Conservation (phyloP, 2,113 vertebrate species). For the Camelus dromedarius region DNA sequence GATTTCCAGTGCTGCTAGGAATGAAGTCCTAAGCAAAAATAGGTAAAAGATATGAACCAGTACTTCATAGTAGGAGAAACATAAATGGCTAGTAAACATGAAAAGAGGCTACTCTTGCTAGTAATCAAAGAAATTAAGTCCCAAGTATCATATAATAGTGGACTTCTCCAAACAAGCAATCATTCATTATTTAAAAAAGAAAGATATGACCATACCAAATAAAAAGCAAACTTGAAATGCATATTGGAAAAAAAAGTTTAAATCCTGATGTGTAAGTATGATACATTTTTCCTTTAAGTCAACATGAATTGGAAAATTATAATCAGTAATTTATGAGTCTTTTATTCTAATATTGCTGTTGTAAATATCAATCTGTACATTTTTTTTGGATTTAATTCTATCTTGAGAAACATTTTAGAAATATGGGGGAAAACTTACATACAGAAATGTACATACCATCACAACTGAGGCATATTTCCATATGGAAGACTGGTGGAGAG, state of each 20-base stretch:
- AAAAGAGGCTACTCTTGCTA: not conserved
- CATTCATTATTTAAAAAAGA: not conserved
- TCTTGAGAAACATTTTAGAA: constrained; percentile 18
- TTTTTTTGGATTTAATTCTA: constrained; percentile 12
- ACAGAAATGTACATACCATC: not conserved
- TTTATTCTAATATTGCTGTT: constrained; percentile 8
- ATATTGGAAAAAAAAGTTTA: not conserved
- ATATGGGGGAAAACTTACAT: not conserved
- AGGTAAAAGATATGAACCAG: not conserved
- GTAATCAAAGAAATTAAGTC: constrained; percentile 8
- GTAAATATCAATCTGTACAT: not conserved
- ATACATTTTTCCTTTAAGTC: not conserved
- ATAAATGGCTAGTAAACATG: not conserved
- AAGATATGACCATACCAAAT: not conserved
- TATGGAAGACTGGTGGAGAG: not conserved
- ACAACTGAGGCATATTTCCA: not conserved
- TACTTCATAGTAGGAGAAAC: not conserved
- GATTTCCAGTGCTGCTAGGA: not conserved
- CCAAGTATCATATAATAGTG: not conserved
- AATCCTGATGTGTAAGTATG: not conserved
- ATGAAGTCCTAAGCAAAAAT: not conserved
- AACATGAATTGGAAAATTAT: constrained; percentile 15
- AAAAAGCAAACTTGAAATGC: not conserved
- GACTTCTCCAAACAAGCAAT: not conserved
- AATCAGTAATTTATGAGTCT: constrained; percentile 7